phyloP scores from a whole-genome alignment of 2,888 invertebrate genomes.

The Spisula subtruncata region DNA sequence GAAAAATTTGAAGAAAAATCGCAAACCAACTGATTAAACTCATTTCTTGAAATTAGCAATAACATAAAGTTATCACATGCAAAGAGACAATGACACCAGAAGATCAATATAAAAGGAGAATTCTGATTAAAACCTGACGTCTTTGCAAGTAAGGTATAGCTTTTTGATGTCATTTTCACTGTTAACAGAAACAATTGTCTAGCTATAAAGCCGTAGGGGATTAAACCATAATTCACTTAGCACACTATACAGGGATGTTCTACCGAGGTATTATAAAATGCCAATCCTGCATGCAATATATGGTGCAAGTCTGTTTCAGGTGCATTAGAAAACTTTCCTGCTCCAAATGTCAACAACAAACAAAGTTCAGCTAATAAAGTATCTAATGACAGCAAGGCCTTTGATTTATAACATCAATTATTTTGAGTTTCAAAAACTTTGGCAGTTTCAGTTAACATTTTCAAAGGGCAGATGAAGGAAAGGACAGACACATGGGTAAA shows the following conservation, averaged over 20 bases:
- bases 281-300: too few relatives aligned
- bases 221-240: neutral
- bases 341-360: neutral
- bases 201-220: neutral
- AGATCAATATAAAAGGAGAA: neutral
- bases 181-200: neutral
- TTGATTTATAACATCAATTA: too few relatives aligned
- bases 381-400: too few relatives aligned
- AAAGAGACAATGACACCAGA: neutral
- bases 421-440: too few relatives aligned
- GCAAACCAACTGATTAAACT: neutral
- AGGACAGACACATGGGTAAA: too few relatives aligned
- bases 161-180: neutral
- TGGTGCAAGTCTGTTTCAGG: too few relatives aligned
- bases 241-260: neutral
- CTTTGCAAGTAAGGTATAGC: neutral
- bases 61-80: neutral
- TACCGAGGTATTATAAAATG: too few relatives aligned
- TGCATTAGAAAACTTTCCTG: neutral
- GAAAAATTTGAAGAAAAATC: too few relatives aligned
- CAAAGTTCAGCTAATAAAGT: neutral
- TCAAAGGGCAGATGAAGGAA: too few relatives aligned
- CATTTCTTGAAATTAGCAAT: neutral
- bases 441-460: too few relatives aligned
- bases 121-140: neutral